These are phyloP conservation scores for Siniperca knerii DNA, from an alignment of 2,113 vertebrate genomes.

Conservation along the genomic window DNA sequence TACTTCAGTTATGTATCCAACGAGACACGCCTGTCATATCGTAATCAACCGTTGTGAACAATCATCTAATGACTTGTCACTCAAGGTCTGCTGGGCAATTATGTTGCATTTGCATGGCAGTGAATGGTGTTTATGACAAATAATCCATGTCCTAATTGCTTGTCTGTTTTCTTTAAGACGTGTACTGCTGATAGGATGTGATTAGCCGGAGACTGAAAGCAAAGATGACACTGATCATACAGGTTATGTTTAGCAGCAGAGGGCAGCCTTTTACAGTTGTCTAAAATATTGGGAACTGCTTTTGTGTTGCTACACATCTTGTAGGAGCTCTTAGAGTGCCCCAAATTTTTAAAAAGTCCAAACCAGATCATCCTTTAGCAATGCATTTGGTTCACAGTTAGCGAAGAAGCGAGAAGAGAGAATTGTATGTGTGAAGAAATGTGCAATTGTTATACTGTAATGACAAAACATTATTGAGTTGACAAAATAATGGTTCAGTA, in stretches of 20 bases:
- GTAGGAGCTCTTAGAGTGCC: neutral
- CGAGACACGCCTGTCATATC: conserved; percentile 80
- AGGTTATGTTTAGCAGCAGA: conserved; percentile 50
- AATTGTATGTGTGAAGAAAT: too few relatives aligned
- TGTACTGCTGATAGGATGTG: conserved; percentile 74
- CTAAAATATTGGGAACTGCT: neutral
- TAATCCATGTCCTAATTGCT: conserved; percentile 85
- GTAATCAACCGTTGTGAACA: conserved; percentile 86
- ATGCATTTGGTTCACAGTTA: neutral
- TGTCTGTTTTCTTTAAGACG: conserved; percentile 82
- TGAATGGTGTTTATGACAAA: conserved; percentile 86
- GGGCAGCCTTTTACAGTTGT: conserved; percentile 4
- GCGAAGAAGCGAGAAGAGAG: too few relatives aligned
- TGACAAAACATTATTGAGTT: neutral
- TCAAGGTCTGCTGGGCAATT: conserved; percentile 87
- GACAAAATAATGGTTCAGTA: neutral
- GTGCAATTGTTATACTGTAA: too few relatives aligned
- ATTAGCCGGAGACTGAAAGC: conserved; percentile 76
- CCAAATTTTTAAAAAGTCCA: neutral
- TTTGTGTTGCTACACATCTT: neutral
- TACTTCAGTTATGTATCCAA: conserved; percentile 76
- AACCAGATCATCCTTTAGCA: neutral
- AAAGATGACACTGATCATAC: conserved; percentile 55
- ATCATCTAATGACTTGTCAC: conserved; percentile 88
- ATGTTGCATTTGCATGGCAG: conserved; percentile 85